Conservation (phyloP, 64 coral and sea anemone species). For the Montipora efflorescens region DNA sequence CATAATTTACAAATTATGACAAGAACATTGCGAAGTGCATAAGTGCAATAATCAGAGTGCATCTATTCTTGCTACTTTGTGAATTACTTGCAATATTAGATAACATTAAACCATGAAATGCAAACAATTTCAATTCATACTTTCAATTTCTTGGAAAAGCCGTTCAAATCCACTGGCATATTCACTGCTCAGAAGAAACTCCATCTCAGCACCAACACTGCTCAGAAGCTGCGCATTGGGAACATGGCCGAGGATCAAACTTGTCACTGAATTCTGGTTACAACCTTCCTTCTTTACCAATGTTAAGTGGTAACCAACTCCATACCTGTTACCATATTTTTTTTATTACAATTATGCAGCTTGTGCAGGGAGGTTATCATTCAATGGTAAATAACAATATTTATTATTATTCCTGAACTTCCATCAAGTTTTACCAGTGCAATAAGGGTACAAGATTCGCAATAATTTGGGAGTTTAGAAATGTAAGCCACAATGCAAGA, state of each 20-base stretch:
- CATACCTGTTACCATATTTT: background rate
- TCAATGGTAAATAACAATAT: no score
- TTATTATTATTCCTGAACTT: no score
- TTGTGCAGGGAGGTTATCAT: no score
- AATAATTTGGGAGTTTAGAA: no score
- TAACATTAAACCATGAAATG: background rate
- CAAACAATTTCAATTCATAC: conserved; percentile 35
- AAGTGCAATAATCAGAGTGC: no score
- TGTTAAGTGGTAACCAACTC: background rate
- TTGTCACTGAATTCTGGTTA: conserved; percentile 73
- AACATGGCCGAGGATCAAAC: conserved; percentile 67
- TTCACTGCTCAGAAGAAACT: conserved; percentile 85
- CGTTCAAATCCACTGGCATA: conserved; percentile 72
- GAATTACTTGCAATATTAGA: no score
- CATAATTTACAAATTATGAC: no score
- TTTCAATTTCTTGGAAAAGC: conserved; percentile 91
- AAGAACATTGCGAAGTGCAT: no score
- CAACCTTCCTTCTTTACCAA: conserved; percentile 67
- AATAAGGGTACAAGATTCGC: no score
- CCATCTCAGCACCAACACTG: conserved; percentile 94
- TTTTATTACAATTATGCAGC: background rate
- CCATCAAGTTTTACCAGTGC: no score
- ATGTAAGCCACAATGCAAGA: no score
- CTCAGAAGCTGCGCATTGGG: conserved; percentile 87
- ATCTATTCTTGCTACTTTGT: no score